Conservation (phyloP, 2,888 invertebrate species). For the Conomelus anceps region DNA sequence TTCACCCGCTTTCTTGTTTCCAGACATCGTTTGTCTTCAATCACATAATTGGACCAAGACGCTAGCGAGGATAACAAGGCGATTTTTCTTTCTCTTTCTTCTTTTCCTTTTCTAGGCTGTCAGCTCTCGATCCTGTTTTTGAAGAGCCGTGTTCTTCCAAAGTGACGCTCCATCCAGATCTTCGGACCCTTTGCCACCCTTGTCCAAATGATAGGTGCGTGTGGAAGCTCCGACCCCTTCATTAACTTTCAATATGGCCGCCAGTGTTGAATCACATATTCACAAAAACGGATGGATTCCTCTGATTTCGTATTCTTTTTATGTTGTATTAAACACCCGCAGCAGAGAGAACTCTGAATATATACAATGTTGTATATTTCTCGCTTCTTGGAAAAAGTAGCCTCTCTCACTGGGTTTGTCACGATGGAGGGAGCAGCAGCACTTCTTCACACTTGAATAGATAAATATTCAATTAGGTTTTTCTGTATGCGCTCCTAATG, state of each 20-base stretch:
- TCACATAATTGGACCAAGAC: not conserved
- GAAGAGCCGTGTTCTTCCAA: not conserved
- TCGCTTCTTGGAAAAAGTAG: not conserved
- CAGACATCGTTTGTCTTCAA: not conserved
- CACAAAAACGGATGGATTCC: not conserved
- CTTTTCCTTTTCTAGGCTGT: not conserved
- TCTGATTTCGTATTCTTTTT: not conserved
- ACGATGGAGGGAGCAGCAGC: not conserved
- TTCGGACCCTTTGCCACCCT: not conserved
- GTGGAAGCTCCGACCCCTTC: not conserved
- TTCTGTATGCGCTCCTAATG: not conserved
- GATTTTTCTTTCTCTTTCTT: not conserved
- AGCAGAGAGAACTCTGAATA: not conserved
- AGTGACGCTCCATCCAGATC: not conserved
- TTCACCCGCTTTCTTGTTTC: not conserved
- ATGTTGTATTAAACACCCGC: not conserved
- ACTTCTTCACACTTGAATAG: not conserved
- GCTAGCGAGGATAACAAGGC: not conserved
- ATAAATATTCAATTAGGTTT: not conserved
- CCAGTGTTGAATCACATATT: not conserved
- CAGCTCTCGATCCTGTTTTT: not conserved
- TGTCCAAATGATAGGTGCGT: not conserved
- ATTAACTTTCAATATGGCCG: not conserved
- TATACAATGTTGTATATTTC: not conserved
- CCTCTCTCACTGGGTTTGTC: not conserved